Percentiles rank a stretch among this genome's conserved stretches.
Evolutionary conservation across 1,140 invertebrate genomes (phyloP).

Genomic region (Bacillus rossius): DNA sequence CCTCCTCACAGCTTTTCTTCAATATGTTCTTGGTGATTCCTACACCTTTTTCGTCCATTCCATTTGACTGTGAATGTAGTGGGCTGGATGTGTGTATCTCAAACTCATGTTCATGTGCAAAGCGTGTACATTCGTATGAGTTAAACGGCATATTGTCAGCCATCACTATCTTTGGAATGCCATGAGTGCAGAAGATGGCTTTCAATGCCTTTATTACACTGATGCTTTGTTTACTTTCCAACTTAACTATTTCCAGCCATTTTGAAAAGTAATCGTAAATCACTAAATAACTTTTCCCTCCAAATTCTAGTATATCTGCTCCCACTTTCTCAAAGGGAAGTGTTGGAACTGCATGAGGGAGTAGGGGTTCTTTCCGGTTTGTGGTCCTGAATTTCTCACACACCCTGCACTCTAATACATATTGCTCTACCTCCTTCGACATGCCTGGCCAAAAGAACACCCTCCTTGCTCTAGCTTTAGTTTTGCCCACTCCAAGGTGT

Average conservation of each 20-base stretch:
- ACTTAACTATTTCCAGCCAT: slow-evolving; percentile 19
- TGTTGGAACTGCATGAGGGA: slow-evolving; percentile 18
- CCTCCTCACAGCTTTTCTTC: too few species aligned
- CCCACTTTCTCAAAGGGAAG: slow-evolving; percentile 25
- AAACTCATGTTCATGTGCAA: too few species aligned
- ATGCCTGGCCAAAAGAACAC: slow-evolving; percentile 24
- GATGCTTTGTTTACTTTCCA: neutral
- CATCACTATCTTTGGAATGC: slow-evolving; percentile 15
- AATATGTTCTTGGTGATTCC: too few species aligned
- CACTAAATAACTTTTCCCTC: slow-evolving; percentile 12
- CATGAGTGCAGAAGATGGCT: slow-evolving; percentile 15
- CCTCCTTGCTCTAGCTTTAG: slow-evolving; percentile 17
- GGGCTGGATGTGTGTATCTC: too few species aligned
- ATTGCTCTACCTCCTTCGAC: neutral
- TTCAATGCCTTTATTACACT: neutral
- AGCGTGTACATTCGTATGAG: too few species aligned
- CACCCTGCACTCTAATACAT: neutral
- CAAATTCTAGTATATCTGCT: slow-evolving; percentile 11
- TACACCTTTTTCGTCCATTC: too few species aligned
- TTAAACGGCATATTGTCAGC: slow-evolving; percentile 15
- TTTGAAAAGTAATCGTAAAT: slow-evolving; percentile 23
- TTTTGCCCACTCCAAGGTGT: slow-evolving; percentile 33
- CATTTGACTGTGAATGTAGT: too few species aligned
- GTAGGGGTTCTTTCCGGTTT: slow-evolving; percentile 21
- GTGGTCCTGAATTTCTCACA: slow-evolving; percentile 12